Evolutionary conservation across 1,140 invertebrate species (phyloP).

Genomic region (Sycophaga agraensis): DNA sequence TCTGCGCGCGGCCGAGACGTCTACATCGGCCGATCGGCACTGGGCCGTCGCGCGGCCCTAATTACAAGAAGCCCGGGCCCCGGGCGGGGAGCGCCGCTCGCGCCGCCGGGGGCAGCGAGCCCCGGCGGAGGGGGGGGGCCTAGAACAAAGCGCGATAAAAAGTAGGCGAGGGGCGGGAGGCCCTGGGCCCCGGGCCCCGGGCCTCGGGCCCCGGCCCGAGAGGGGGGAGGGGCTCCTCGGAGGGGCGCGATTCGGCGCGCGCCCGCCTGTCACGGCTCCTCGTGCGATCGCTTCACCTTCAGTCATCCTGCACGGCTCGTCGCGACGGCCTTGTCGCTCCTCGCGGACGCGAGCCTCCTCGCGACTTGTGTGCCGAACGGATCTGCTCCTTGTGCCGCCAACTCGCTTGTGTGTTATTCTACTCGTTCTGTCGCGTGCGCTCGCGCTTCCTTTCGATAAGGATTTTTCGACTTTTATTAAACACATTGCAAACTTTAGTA

Average conservation of each 20-base stretch:
- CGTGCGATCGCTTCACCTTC: constrained; percentile 36
- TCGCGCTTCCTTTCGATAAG: too few species aligned
- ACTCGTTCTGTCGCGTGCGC: too few species aligned
- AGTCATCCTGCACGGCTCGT: constrained; percentile 37
- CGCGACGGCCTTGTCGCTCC: constrained; percentile 28
- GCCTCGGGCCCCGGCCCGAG: neutral
- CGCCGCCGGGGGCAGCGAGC: constrained; percentile 30
- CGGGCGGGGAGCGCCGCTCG: too few species aligned
- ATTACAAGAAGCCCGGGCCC: too few species aligned
- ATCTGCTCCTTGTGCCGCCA: too few species aligned
- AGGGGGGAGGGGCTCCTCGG: neutral
- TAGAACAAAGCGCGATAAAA: constrained; percentile 57
- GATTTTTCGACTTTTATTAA: too few species aligned
- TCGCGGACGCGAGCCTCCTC: neutral
- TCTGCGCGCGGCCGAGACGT: too few species aligned
- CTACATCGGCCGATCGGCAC: too few species aligned
- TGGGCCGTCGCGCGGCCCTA: too few species aligned
- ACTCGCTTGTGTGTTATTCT: too few species aligned
- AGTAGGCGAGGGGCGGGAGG: constrained; percentile 34
- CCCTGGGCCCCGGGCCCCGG: constrained; percentile 24
- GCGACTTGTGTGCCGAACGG: too few species aligned
- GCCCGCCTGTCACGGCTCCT: constrained; percentile 38
- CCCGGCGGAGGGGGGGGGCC: constrained; percentile 37
- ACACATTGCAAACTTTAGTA: too few species aligned
- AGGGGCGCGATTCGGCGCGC: constrained; percentile 13